Evolutionary conservation across 2,113 vertebrate species (phyloP).

Genomic region (Paradisaea rubra): DNA sequence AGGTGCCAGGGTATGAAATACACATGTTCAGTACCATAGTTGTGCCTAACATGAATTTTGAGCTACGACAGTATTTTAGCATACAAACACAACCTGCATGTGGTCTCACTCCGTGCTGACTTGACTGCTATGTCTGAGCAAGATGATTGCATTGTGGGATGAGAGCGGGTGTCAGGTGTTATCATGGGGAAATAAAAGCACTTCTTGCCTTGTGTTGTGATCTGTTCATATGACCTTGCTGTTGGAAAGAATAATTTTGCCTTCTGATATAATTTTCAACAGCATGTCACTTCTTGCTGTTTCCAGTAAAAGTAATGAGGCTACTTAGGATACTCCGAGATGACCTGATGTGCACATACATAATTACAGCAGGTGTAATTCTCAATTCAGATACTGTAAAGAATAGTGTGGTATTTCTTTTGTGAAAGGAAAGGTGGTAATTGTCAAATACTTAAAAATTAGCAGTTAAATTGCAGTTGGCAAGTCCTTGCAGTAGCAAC

Average conservation of each 20-base stretch:
- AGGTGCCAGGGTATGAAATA: not conserved
- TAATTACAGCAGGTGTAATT: not conserved
- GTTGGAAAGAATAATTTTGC: not conserved
- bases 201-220: not conserved
- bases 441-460: not conserved
- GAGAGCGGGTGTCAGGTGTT: not conserved
- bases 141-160: not conserved
- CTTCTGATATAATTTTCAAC: not conserved
- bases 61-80: not conserved
- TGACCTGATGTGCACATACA: not conserved
- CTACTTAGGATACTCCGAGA: not conserved
- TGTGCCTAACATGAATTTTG: not conserved
- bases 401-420: not conserved
- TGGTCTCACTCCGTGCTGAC: not conserved
- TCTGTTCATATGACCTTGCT: not conserved
- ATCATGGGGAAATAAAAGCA: not conserved
- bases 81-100: fast-evolving
- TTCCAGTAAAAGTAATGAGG: not conserved
- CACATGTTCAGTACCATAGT: fast-evolving
- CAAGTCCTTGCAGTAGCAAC: not conserved
- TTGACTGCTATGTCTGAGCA: not conserved
- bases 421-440: not conserved
- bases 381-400: not conserved
- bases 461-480: not conserved
- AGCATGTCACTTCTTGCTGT: not conserved